Evolutionary conservation across 2,113 vertebrate genomes (phyloP).

Genomic region (Pyxicephalus adspersus): DNA sequence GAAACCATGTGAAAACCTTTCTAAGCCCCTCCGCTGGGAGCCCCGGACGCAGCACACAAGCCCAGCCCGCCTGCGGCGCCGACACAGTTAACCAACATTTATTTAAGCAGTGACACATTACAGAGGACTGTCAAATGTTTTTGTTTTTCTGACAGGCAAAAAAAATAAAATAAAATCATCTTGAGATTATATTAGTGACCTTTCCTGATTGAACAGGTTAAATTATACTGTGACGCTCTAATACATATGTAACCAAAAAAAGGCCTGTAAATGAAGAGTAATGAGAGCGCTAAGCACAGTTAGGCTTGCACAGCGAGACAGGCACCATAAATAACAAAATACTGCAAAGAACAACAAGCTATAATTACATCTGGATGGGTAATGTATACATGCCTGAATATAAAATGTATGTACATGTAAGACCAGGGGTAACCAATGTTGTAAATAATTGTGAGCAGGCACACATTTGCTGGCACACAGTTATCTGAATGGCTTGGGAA

Average conservation of each 20-base stretch:
- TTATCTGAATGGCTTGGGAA: too few relatives aligned
- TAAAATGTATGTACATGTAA: too few relatives aligned
- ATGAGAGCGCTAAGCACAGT: not conserved
- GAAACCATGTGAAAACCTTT: not conserved
- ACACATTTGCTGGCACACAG: too few relatives aligned
- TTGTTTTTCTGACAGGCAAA: constrained; percentile 1
- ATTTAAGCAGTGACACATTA: constrained; percentile 6
- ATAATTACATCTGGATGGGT: constrained; percentile 5
- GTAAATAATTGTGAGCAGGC: too few relatives aligned
- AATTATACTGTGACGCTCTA: not conserved
- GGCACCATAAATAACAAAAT: not conserved
- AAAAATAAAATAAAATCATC: not conserved
- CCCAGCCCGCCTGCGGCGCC: not conserved
- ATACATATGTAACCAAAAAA: constrained; percentile 3
- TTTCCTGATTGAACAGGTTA: constrained; percentile 15
- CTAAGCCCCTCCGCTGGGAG: not conserved
- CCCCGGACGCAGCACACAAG: too few relatives aligned
- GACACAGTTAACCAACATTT: constrained; percentile 1
- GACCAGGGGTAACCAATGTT: too few relatives aligned
- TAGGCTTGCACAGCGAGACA: not conserved
- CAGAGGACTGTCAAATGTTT: constrained; percentile 3
- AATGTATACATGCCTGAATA: not conserved
- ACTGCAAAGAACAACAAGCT: not conserved
- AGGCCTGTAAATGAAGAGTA: constrained; percentile 30
- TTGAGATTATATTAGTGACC: constrained; percentile 40